Base-by-base conservation (phyloP, 1,140 invertebrate species). In the Drosophila ohnishii region DNA sequence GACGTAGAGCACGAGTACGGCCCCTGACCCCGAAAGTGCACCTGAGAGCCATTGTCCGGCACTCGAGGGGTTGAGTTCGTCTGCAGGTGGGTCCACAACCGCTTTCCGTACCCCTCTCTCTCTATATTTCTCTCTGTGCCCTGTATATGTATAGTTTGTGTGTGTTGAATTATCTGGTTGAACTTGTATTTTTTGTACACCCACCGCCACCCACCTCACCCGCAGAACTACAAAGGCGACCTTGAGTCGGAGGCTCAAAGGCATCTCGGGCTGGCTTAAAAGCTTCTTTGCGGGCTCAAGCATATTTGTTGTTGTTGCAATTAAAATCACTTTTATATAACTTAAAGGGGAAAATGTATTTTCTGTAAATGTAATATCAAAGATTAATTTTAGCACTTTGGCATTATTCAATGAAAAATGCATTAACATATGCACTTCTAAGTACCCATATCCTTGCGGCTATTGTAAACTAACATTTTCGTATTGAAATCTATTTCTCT, bases 1-100 rank as follows among this genome's bases (percentile, higher is more conserved):
- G 32, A 53, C 32, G 6, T 22, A 53, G 50, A 22, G 50, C 13
- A 14, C 50, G 50, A 53, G 50, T 35, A 53, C 50, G 50, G 7
- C 30, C 50, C 50, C 50, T 53, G 50, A 35, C 50, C 50, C 50
- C 50, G 32, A 53, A 16, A 53, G 50, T 53, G 50, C 50, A 19
- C 19, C 50, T 22, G 32, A 53, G 50, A 53, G 11, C 37, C 37
- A 44, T 28, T 39, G 40, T 71, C 28, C 34, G 37, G 32, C 42
- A 22, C 34, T 57, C 42, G 64, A 39, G 64, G 67, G 50, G 62
- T 55, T 13, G 19, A 71, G 50, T 69, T 64, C 64, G 19, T 30
- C 44, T 64, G 45, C 80, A 84, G 80, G 80, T 84, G 80, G 80
- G 80, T 84, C 55, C 37, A 72, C 64, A 56, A 58, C 28, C 64